These are phyloP conservation scores for Drosophila jambulina DNA, from an alignment of 1,140 invertebrate species.

Conservation along the genomic window DNA sequence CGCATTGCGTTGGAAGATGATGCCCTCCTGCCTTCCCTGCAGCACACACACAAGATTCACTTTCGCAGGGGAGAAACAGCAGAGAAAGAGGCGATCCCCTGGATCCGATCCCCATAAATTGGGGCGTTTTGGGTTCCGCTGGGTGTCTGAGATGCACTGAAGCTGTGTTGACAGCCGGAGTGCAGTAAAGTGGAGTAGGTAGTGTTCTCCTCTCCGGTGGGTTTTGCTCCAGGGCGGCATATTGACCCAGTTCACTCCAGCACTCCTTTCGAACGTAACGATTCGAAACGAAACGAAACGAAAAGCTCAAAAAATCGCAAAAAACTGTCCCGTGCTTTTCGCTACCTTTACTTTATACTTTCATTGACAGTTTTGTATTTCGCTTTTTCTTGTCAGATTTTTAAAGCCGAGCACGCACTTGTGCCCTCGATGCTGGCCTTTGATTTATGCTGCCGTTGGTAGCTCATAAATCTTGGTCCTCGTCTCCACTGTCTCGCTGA, in stretches of 20 bases:
- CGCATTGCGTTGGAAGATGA: slow-evolving; percentile 55
- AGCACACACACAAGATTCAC: slow-evolving; percentile 73
- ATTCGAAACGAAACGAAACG: slow-evolving; percentile 23
- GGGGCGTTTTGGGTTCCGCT: slow-evolving; percentile 63
- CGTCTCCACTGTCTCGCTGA: slow-evolving; percentile 30
- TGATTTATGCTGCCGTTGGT: slow-evolving; percentile 68
- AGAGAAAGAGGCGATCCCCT: slow-evolving; percentile 24
- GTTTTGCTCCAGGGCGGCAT: slow-evolving; percentile 66
- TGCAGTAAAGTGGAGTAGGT: slow-evolving; percentile 36
- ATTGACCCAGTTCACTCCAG: slow-evolving; percentile 70
- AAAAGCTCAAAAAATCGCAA: slow-evolving; percentile 3
- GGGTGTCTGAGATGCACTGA: slow-evolving; percentile 44
- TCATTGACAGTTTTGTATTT: slow-evolving; percentile 78
- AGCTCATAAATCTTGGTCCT: slow-evolving; percentile 65
- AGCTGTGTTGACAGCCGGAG: slow-evolving; percentile 36
- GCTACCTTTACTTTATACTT: slow-evolving; percentile 68
- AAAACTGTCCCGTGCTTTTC: slow-evolving; percentile 50
- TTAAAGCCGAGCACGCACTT: slow-evolving; percentile 73
- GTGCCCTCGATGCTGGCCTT: slow-evolving; percentile 73
- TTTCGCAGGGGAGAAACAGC: slow-evolving; percentile 55
- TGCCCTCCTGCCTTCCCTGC: slow-evolving; percentile 38
- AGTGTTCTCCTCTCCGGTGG: slow-evolving; percentile 45
- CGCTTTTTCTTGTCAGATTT: slow-evolving; percentile 27
- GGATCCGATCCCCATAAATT: slow-evolving; percentile 56
- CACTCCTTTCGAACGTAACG: slow-evolving; percentile 47